phyloP scores from a whole-genome alignment of 2,113 vertebrate species.

The Rattus rattus region DNA sequence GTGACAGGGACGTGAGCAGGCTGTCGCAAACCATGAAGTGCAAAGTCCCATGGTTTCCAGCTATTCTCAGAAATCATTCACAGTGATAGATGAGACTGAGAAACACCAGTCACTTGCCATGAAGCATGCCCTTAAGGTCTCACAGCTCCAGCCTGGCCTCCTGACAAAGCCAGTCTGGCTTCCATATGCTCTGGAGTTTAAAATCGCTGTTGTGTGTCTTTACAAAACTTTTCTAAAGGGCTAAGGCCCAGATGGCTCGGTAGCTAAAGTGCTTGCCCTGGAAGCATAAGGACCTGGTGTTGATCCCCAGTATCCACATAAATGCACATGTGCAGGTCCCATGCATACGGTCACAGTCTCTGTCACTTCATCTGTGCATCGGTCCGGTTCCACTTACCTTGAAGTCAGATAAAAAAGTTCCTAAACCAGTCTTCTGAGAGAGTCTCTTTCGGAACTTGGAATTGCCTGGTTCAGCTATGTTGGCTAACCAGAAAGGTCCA shows the following conservation, averaged over 20 bases:
- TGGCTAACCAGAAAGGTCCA: not conserved
- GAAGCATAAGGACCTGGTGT: not conserved
- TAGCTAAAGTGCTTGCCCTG: not conserved
- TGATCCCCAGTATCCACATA: not conserved
- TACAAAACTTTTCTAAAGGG: not conserved
- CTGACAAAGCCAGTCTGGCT: slow-evolving; percentile 42
- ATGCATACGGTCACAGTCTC: not conserved
- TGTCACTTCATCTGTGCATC: not conserved
- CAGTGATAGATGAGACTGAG: not conserved
- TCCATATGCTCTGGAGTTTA: slow-evolving; percentile 1
- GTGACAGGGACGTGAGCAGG: not conserved
- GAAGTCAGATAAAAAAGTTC: not conserved
- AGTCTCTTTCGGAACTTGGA: not conserved
- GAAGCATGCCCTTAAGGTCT: not conserved
- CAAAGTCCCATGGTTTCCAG: not conserved
- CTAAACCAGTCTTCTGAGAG: not conserved
- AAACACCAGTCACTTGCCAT: not conserved
- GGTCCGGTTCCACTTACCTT: not conserved
- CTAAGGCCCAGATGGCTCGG: not conserved
- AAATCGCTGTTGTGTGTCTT: not conserved
- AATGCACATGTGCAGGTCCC: not conserved
- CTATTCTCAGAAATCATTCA: slow-evolving; percentile 30
- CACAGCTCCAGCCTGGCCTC: not conserved
- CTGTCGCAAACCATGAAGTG: not conserved
- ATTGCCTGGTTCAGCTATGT: not conserved